A percentile compares a stretch with the other conserved stretches of the same genome.
Evolutionary conservation across 2,797 vertebrate genomes (phyloP).

Genomic region (Manis pentadactyla): DNA sequence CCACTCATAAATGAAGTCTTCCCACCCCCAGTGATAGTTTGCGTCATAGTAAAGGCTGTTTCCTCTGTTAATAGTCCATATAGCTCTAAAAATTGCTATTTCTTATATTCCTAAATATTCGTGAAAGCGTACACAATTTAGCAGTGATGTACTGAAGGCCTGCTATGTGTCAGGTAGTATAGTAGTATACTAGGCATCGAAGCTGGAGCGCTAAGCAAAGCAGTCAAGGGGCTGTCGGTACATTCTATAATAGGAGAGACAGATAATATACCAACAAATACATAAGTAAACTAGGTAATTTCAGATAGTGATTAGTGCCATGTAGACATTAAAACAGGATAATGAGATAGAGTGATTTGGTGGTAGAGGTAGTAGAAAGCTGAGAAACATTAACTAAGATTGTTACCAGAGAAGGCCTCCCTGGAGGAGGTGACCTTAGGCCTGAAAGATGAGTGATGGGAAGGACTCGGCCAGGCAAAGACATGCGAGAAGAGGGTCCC

Average conservation of each 20-base stretch:
- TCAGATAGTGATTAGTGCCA: neutral
- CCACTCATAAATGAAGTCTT: neutral
- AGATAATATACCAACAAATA: neutral
- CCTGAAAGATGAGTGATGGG: neutral
- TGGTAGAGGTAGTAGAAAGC: neutral
- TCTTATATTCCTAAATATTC: neutral
- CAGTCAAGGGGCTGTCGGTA: neutral
- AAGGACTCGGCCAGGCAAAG: neutral
- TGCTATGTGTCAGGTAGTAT: neutral
- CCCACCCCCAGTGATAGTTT: neutral
- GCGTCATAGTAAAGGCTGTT: slow-evolving; percentile 35
- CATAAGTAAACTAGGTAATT: neutral
- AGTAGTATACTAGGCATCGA: neutral
- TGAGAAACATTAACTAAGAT: neutral
- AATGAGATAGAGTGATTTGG: neutral
- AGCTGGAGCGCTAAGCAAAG: neutral
- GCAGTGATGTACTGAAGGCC: neutral
- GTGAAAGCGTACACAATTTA: slow-evolving; percentile 24
- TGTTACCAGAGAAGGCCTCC: neutral
- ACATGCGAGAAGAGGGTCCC: neutral
- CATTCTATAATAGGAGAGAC: neutral
- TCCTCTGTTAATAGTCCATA: slow-evolving; percentile 54
- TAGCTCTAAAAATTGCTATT: slow-evolving; percentile 38
- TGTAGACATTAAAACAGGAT: neutral
- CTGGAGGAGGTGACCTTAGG: neutral